phyloP scores from a whole-genome alignment of 2,888 invertebrate species.

The Sussaba pulchella region DNA sequence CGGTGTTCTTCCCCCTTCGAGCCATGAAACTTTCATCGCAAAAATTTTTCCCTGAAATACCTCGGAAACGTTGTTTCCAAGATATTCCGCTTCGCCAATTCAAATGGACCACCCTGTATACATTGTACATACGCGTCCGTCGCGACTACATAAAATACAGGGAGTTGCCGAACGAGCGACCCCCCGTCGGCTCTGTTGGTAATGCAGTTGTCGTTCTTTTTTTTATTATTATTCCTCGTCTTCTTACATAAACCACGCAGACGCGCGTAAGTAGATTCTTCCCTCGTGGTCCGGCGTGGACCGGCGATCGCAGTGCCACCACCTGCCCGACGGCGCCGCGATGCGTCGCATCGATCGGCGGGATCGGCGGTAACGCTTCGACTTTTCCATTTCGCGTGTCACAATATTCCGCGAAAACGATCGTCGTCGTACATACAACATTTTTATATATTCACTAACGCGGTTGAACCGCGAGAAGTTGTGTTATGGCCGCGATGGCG shows the following conservation, averaged over 20 bases:
- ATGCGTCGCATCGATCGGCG: no score
- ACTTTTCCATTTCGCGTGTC: background rate
- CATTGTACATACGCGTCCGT: slow-evolving; percentile 1
- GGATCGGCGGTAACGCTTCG: no score
- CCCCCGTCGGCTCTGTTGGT: slow-evolving; percentile 31
- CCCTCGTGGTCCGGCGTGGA: slow-evolving; percentile 31
- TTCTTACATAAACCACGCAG: slow-evolving; percentile 52
- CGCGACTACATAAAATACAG: no score
- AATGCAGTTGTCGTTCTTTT: slow-evolving; percentile 34
- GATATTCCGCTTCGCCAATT: no score
- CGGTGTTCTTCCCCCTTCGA: no score
- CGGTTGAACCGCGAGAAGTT: slow-evolving; percentile 6
- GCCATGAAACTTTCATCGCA: no score
- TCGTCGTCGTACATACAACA: background rate
- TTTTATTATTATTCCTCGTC: no score
- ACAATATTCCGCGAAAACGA: slow-evolving; percentile 1
- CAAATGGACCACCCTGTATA: background rate
- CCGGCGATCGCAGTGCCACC: slow-evolving; percentile 23
- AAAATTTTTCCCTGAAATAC: no score
- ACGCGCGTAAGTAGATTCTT: slow-evolving; percentile 22
- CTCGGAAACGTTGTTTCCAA: no score
- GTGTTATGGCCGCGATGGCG: background rate
- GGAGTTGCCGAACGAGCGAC: slow-evolving; percentile 40
- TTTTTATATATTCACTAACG: background rate
- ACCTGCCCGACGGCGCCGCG: no score